Evolutionary conservation across 2,113 vertebrate genomes (phyloP).

Genomic region (Lanius ludovicianus): DNA sequence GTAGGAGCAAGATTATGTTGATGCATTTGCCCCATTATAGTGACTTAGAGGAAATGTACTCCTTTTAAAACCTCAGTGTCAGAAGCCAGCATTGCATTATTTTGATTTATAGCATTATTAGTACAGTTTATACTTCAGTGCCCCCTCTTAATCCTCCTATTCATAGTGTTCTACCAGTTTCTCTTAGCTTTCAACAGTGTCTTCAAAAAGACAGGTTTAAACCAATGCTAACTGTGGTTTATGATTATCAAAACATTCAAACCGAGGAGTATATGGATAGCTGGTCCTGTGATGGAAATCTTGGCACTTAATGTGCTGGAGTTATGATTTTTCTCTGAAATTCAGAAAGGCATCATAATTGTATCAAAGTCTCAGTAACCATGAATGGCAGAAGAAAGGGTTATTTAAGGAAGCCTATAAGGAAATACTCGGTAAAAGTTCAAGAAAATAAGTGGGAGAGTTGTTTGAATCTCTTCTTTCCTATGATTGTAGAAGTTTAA

Average conservation of each 20-base stretch:
- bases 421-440: neutral
- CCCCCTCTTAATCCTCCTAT: neutral
- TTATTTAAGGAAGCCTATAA: neutral
- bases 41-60: neutral
- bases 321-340: neutral
- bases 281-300: neutral
- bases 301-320: neutral
- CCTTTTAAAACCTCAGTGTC: neutral
- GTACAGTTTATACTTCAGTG: neutral
- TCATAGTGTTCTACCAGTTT: neutral
- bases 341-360: neutral
- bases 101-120: slow-evolving; percentile 46
- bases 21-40: slow-evolving; percentile 14
- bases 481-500: neutral
- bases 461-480: neutral
- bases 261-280: fast-evolving
- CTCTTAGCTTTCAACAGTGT: neutral
- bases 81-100: slow-evolving; percentile 5
- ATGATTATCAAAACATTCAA: neutral
- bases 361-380: neutral
- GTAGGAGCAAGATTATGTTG: slow-evolving; percentile 24
- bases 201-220: neutral
- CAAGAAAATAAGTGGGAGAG: neutral
- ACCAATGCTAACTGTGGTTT: neutral
- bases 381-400: neutral